Evolutionary conservation across 1,140 invertebrate species (phyloP).

Genomic region (Hirudo medicinalis): DNA sequence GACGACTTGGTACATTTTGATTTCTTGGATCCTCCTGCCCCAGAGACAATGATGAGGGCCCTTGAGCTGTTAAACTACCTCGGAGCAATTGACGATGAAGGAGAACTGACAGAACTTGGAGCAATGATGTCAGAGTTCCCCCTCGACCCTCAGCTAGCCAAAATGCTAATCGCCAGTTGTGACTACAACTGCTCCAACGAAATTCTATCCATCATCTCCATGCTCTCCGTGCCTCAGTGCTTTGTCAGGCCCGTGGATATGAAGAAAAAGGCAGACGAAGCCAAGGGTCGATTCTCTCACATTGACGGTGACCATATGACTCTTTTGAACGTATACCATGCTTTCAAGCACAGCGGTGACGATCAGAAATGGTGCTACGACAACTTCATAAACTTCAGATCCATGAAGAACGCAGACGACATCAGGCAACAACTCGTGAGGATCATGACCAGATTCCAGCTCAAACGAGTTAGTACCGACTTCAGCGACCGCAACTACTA

Average conservation of each 20-base stretch:
- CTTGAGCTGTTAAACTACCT: slow-evolving; percentile 93
- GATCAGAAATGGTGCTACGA: slow-evolving; percentile 98
- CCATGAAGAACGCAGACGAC: slow-evolving; percentile 81
- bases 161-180: slow-evolving; percentile 88
- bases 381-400: slow-evolving; percentile 97
- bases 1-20: slow-evolving; percentile 99
- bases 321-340: slow-evolving; percentile 86
- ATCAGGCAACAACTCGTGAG: slow-evolving; percentile 65
- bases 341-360: slow-evolving; percentile 90
- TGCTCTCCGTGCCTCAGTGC: slow-evolving; percentile 99
- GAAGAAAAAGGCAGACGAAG: slow-evolving; percentile 94
- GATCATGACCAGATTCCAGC: slow-evolving; percentile 81
- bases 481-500: slow-evolving; percentile 98
- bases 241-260: slow-evolving; percentile 96
- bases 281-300: slow-evolving; percentile 97
- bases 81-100: slow-evolving; percentile 85
- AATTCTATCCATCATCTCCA: slow-evolving; percentile 93
- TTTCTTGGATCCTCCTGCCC: slow-evolving; percentile 99
- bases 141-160: slow-evolving; percentile 92
- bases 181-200: slow-evolving; percentile 99
- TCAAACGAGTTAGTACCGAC: slow-evolving; percentile 77
- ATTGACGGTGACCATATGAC: slow-evolving; percentile 97
- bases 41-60: slow-evolving; percentile 96
- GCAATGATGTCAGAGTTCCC: slow-evolving; percentile 99
- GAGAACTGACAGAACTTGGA: slow-evolving; percentile 40